Percentiles rank a stretch among this genome's conserved stretches.
Conservation (phyloP, 2,113 vertebrate species). For the Anoplopoma fimbria region DNA sequence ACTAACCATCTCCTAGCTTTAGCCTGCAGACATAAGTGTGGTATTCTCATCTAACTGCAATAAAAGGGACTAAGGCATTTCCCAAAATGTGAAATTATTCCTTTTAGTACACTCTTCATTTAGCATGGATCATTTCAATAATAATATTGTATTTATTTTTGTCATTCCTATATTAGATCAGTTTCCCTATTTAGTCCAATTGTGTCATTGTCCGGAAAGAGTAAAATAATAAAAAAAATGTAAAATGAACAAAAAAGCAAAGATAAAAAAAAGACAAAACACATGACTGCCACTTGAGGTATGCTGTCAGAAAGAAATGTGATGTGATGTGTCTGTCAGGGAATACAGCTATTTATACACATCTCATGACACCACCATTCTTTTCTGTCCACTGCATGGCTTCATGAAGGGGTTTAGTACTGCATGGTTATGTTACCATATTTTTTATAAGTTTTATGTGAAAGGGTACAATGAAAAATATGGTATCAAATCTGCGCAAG, state of each 20-base stretch:
- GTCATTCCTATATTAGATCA: slow-evolving; percentile 49
- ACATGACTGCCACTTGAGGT: slow-evolving; percentile 54
- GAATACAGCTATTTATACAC: neutral
- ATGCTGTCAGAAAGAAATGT: slow-evolving; percentile 66
- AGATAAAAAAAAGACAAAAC: slow-evolving; percentile 40
- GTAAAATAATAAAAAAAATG: slow-evolving; percentile 62
- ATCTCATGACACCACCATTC: slow-evolving; percentile 8
- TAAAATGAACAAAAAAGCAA: slow-evolving; percentile 27
- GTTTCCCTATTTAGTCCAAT: slow-evolving; percentile 58
- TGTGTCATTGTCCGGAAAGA: slow-evolving; percentile 66
- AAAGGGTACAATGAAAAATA: slow-evolving; percentile 12
- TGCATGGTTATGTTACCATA: slow-evolving; percentile 53
- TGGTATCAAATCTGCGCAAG: slow-evolving; percentile 31
- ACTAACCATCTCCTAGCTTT: neutral
- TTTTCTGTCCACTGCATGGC: slow-evolving; percentile 53
- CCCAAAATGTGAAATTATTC: slow-evolving; percentile 20
- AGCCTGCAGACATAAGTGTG: neutral
- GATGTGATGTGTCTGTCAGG: slow-evolving; percentile 68
- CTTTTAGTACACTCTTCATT: slow-evolving; percentile 28
- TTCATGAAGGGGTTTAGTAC: neutral
- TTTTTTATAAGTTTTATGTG: slow-evolving; percentile 25
- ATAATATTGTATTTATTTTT: slow-evolving; percentile 64
- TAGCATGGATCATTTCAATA: slow-evolving; percentile 73
- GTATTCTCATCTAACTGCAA: neutral
- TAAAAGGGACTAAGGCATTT: neutral